A percentile compares a stretch with the other conserved stretches of the same genome.
Evolutionary conservation across 2,113 vertebrate genomes (phyloP).

Genomic region (Cariama cristata): DNA sequence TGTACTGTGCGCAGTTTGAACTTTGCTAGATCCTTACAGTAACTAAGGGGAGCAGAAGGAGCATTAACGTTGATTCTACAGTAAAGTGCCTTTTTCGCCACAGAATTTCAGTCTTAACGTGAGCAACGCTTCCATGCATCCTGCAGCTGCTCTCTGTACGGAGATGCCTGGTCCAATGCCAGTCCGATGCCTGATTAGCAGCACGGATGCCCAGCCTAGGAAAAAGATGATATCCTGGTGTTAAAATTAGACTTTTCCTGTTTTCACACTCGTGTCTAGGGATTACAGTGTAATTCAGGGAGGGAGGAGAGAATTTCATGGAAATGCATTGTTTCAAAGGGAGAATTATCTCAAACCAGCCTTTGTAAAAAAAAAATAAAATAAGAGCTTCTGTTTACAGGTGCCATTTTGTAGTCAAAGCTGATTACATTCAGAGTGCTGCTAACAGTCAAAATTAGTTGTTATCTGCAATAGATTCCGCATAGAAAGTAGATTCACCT

Average conservation of each 20-base stretch:
- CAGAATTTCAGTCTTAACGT: accelerated
- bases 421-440: neutral
- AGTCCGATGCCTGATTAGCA: accelerated
- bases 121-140: accelerated
- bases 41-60: neutral
- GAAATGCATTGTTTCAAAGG: neutral
- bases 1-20: accelerated
- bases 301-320: neutral
- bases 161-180: accelerated
- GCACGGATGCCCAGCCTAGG: neutral
- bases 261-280: accelerated
- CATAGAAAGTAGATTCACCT: neutral
- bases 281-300: accelerated
- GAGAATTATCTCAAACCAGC: neutral
- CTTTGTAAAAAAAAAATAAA: neutral
- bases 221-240: neutral
- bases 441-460: neutral
- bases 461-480: neutral
- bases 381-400: neutral
- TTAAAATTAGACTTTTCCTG: neutral
- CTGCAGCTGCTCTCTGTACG: accelerated
- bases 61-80: neutral
- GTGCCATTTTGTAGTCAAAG: neutral
- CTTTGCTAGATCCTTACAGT: neutral
- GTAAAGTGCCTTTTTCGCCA: neutral